Base-by-base conservation (phyloP, 1,140 invertebrate species). In the Papilio polyxenes region DNA sequence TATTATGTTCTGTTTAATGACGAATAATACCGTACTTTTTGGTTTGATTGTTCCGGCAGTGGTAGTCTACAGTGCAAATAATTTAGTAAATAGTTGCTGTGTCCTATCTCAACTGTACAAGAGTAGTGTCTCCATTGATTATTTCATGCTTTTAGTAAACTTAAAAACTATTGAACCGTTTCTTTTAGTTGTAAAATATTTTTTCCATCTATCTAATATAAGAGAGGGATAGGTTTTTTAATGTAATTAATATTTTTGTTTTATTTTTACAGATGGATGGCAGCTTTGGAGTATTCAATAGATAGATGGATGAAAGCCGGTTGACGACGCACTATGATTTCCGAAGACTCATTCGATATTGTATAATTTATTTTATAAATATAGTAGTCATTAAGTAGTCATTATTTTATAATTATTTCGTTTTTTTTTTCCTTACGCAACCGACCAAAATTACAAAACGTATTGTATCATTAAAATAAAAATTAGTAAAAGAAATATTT, bases 231-330 rank as follows among this genome's bases (percentile, higher is more conserved):
- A n/a, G 10, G 11, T 51, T 51, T 51, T 51, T 51, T 13, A 51
- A 15, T 53, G 51, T 17, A 15, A 15, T 15, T 53, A 53, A 53
- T 53, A 65, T 76, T 11, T 84, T 84, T 80, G 75, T 81, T 86
- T 87, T 92, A 86, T 82, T 88, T 81, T 97, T 96, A 49, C 94
- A 99, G 98, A 90, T 99, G 98, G 98, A 96, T 99, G 88, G 98
- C 98, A 81, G 98, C 98, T 75, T 93, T 99, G 87, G 98, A 98
- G 93, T 99, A 98, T 91, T 99, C 98, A 72, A 99, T 99, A 91
- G 98, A 99, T 94, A 96, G 98, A 87, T 99, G 98, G 98, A 98
- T 99, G 91, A 98, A 98, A 95, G 97, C 98, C 90, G 97, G 96
- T 95, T 97, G 96, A 97, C 90, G 88, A 90, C 83, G 83, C 87